Base-by-base conservation (phyloP, 2,888 invertebrate genomes). In the Bugula neritina region DNA sequence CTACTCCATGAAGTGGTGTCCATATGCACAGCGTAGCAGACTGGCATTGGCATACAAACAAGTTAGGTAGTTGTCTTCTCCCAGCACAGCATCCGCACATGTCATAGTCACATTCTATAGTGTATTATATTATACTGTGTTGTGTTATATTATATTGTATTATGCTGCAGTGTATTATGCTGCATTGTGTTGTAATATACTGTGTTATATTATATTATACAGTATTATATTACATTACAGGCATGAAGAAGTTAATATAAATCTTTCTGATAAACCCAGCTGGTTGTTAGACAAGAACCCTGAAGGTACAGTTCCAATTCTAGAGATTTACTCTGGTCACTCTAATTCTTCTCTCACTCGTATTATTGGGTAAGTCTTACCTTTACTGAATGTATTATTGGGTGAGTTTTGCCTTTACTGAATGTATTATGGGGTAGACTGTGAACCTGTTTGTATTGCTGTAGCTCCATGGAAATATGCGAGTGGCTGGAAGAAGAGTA, bases 1-100 rank as follows among this genome's bases (percentile, higher is more conserved):
- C 13, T 63, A 63, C 34, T 63, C 63, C 31, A 63, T 63, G 63
- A 63, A 63, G 27, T 63, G 63, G 63, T 63, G 63, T 31, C 63
- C 63, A 10, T 63, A 31, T 63, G 63, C 63, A 2, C 63, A 63
- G 31, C 21, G 63, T 2, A 63, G 25, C 17, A 25, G 63, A 13
- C 31, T 63, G 10, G 63, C 63, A 10, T 5, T 63, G 17, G 63
- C 63, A 25, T 27, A 63, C n/a, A 63, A 63, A 63, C 63, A 31
- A 27, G 34, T 63, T 31, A 63, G 63, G 63, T 63, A 34, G 3
- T 5, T 57, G 25, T n/a, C n/a, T n/a, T n/a, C n/a, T n/a, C n/a
- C n/a, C n/a, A 43, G 43, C 17, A 43, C 43, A 43, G 5, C 43
- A n/a, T n/a, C n/a, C n/a, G n/a, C n/a, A n/a, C n/a, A n/a, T n/a